Percentiles rank a stretch among this genome's conserved stretches.
These are phyloP conservation scores for Macroramphosus scolopax DNA, from an alignment of 2,797 vertebrate genomes.

Conservation along the genomic window DNA sequence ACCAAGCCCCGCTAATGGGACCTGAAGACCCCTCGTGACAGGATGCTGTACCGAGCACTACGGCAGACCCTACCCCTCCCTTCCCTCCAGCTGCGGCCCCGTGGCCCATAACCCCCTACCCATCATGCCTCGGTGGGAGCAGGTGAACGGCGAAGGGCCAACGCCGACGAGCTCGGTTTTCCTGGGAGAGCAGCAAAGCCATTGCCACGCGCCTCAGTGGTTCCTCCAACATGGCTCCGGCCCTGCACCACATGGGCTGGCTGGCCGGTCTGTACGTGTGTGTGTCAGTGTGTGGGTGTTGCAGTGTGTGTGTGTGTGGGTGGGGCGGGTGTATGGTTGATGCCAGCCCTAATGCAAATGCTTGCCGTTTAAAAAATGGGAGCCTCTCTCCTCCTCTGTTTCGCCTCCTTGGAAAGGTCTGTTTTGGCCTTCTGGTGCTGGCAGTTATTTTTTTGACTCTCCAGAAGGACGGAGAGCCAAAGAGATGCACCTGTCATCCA, in stretches of 20 bases:
- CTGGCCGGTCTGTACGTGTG: slow-evolving; percentile 50
- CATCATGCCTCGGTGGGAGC: slow-evolving; percentile 78
- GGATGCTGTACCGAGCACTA: slow-evolving; percentile 52
- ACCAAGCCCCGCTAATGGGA: slow-evolving; percentile 79
- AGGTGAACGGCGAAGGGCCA: slow-evolving; percentile 77
- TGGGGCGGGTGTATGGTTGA: slow-evolving; percentile 55
- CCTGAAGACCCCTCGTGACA: slow-evolving; percentile 69
- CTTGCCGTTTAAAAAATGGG: slow-evolving; percentile 72
- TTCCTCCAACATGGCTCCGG: slow-evolving; percentile 77
- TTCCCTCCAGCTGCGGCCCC: slow-evolving; percentile 75
- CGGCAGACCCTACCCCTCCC: slow-evolving; percentile 50
- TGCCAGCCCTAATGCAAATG: slow-evolving; percentile 79
- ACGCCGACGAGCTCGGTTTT: slow-evolving; percentile 56
- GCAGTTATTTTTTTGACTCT: slow-evolving; percentile 60
- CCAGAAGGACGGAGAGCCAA: slow-evolving; percentile 70
- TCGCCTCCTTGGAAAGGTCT: slow-evolving; percentile 74
- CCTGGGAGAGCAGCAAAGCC: slow-evolving; percentile 62
- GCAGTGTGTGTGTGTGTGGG: slow-evolving; percentile 31
- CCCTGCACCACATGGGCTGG: slow-evolving; percentile 76
- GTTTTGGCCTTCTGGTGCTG: slow-evolving; percentile 76
- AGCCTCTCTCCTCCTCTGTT: slow-evolving; percentile 69
- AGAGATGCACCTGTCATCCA: slow-evolving; percentile 80
- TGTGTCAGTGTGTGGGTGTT: slow-evolving; percentile 45
- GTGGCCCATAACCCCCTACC: slow-evolving; percentile 75
- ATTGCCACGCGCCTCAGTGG: slow-evolving; percentile 69